phyloP scores from a whole-genome alignment of 2,888 invertebrate genomes.

The Lithophane leautieri region DNA sequence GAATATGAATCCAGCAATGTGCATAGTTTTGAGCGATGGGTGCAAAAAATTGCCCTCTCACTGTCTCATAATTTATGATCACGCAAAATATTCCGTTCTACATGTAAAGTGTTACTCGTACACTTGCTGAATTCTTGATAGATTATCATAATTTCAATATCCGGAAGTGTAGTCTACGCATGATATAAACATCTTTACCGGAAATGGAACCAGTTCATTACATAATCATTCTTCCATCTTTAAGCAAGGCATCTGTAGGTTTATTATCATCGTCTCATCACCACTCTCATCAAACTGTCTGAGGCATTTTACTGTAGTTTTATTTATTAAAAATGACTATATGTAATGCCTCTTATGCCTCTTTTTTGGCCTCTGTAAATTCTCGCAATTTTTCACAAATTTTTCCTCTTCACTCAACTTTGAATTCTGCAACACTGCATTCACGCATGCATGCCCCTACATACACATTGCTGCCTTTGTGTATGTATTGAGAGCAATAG shows the following conservation, averaged over 20 bases:
- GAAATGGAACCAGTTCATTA: constrained; percentile 47
- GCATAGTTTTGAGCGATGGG: not conserved
- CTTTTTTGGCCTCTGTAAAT: not conserved
- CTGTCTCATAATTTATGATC: constrained; percentile 4
- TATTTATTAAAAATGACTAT: constrained; percentile 15
- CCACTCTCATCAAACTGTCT: constrained; percentile 3
- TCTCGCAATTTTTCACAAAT: constrained; percentile 25
- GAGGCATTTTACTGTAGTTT: constrained; percentile 22
- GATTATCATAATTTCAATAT: constrained; percentile 32
- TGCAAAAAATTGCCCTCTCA: not conserved
- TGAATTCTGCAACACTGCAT: constrained; percentile 23
- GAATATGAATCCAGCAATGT: not conserved
- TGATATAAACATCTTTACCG: constrained; percentile 4
- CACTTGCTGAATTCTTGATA: constrained; percentile 13
- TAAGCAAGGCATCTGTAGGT: constrained; percentile 3
- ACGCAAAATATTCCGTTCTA: constrained; percentile 27
- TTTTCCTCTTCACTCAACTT: constrained; percentile 52
- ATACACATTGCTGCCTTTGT: constrained; percentile 12
- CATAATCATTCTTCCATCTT: constrained; percentile 6
- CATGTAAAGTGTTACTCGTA: constrained; percentile 26
- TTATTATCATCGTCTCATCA: constrained; percentile 4
- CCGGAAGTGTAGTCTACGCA: constrained; percentile 38
- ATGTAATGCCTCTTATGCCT: not conserved
- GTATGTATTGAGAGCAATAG: constrained; percentile 48
- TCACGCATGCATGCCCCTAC: constrained; percentile 7